Evolutionary conservation across 2,113 vertebrate genomes (phyloP).

Genomic region (Copsychus sechellarum): DNA sequence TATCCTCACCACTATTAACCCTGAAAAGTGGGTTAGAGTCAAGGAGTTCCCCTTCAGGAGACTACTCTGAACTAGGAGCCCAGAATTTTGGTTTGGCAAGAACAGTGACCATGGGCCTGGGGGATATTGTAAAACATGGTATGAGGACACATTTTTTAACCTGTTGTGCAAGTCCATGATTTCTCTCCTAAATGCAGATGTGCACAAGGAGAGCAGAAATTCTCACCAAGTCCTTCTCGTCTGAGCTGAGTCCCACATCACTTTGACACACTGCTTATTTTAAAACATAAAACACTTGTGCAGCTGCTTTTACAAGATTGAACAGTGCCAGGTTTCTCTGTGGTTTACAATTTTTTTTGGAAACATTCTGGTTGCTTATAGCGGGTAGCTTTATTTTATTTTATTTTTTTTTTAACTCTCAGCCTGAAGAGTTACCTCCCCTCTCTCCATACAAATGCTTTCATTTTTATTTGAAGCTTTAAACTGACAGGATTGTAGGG

Average conservation of each 20-base stretch:
- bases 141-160: background rate
- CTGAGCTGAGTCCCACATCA: background rate
- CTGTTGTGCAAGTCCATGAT: background rate
- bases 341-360: constrained; percentile 34
- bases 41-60: background rate
- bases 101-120: rapidly evolving
- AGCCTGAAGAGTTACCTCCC: background rate
- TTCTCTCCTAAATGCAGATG: background rate
- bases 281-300: background rate
- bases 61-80: background rate
- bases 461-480: background rate
- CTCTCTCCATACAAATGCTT: background rate
- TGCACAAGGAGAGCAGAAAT: background rate
- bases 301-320: background rate
- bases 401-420: background rate
- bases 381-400: rapidly evolving
- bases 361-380: constrained; percentile 12
- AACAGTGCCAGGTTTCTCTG: background rate
- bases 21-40: background rate
- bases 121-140: background rate
- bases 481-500: background rate
- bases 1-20: background rate
- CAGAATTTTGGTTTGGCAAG: background rate
- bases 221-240: background rate
- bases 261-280: background rate